Base-by-base conservation (phyloP, 2,113 vertebrate species). In the Isichthys henryi region DNA sequence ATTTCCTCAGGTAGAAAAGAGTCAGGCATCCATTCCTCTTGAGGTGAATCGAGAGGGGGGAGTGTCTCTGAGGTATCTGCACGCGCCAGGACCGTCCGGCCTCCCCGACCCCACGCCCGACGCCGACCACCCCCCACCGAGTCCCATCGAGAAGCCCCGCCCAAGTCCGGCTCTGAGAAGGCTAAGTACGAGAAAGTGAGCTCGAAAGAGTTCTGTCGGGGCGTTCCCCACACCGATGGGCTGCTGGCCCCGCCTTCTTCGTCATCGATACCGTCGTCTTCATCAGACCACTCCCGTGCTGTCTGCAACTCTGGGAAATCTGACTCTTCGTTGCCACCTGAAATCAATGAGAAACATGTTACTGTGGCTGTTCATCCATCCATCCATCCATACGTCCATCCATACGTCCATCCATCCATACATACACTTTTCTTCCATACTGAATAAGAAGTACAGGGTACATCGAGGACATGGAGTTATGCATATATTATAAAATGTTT, bases 141-240 rank as follows among this genome's bases (percentile, higher is more conserved):
- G 56, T 93, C 94, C 91, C 94, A 94, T 15, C 93, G 91, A 0
- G 93, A 92, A 5, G 92, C 90, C 2, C 93, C 93, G 2, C 95
- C 93, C 0, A 93, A 93, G 19, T 96, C 94, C 0, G 94, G 88
- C 50, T 96, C 96, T 0, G 95, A 95, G 2, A 97, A 96, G 92
- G 97, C 96, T 7, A 97, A 96, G 93, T 97, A 97, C 84, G 97
- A 97, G 92, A 98, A 97, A 46, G 97, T 97, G 93, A 96, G 95
- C 95, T 98, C 97, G 0, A 91, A 92, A 88, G 94, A 95, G 93
- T 93, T 95, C 93, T 96, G 96, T 27, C 96, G 94, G 0, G 97
- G 97, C 5, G 97, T 97, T 35, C 96, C 96, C 97, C 97, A 97
- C 87, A 97, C 93, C 7, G 96, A 96, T 0, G 95, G 94, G 50